Evolutionary conservation across 1,140 invertebrate species (phyloP), one percentile per base, ranked within the genome.

Genomic region (Dendrolimus punctatus): DNA sequence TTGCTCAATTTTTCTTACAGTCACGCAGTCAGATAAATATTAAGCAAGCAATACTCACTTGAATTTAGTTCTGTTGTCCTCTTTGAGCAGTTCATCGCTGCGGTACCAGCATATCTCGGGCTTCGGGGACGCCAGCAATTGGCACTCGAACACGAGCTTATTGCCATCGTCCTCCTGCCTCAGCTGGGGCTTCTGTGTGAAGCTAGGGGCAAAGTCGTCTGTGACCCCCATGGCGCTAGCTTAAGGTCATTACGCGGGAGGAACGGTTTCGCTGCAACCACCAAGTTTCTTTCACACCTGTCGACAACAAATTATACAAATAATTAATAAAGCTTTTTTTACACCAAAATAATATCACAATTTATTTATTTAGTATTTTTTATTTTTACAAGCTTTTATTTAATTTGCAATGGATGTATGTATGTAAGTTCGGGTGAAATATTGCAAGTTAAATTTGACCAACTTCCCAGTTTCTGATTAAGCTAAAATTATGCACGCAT

Each of bases 111-210:
- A 91, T 68, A 98, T 96, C 56, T 95, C 93, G 0, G 97, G 97
- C 76, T 95, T 94, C 6, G 97, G 97, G 41, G 93, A 91, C 49
- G 94, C 94, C 57, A 95, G 88, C 60, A 98, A 90, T 79, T 97
- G 93, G 87, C 97, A 98, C 87, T 98, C 97, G 89, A 99, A 98
- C 58, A 98, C 92, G 72, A 99, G 90, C 77, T 95, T 93, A 87
- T 98, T 98, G 62, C 97, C 96, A 78, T 98, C 96, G 87, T 98
- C 96, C 85, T 98, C 96, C 85, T 98, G 97, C 57, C 96, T 91
- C 52, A 98, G 92, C 82, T 96, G 95, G 61, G 97, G 97, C 92
- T 98, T 99, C 88, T 98, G 95, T 51, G 95, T 96, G 90, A 99
- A 98, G 90, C 95, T 97, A 82, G 97, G 97, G 85, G 97, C 96